Evolutionary conservation across 2,797 vertebrate genomes (phyloP).

Genomic region (Ciconia nigra): DNA sequence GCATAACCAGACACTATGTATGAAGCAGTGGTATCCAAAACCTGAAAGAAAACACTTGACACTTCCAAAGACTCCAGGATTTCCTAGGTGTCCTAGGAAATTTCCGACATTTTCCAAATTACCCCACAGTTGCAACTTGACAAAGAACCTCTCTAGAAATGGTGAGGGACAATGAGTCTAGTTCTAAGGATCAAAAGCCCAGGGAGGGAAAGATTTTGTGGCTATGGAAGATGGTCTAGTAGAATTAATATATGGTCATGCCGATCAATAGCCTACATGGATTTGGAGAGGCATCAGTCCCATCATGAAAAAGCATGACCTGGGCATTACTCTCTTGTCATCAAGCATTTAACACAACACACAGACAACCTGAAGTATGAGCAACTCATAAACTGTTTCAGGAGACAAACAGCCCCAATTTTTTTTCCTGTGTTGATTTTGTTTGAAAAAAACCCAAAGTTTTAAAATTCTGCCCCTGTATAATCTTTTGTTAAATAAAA

Average conservation of each 20-base stretch:
- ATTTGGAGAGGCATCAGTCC: background rate
- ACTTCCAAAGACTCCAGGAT: background rate
- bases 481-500: background rate
- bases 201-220: background rate
- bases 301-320: background rate
- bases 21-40: background rate
- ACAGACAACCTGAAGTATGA: background rate
- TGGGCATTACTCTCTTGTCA: background rate
- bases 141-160: background rate
- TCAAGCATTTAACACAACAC: background rate
- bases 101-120: background rate
- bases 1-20: rapidly evolving
- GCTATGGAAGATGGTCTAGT: background rate
- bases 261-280: background rate
- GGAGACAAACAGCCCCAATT: background rate
- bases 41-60: background rate
- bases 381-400: background rate
- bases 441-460: background rate
- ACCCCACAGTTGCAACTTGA: background rate
- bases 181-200: background rate
- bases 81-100: background rate
- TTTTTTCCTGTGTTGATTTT: background rate
- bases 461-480: background rate
- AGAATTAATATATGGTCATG: background rate
- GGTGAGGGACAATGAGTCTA: background rate